Evolutionary conservation across 2,113 vertebrate genomes (phyloP), one percentile per base, ranked within the genome.

Genomic region (Odontophorus gujanensis): DNA sequence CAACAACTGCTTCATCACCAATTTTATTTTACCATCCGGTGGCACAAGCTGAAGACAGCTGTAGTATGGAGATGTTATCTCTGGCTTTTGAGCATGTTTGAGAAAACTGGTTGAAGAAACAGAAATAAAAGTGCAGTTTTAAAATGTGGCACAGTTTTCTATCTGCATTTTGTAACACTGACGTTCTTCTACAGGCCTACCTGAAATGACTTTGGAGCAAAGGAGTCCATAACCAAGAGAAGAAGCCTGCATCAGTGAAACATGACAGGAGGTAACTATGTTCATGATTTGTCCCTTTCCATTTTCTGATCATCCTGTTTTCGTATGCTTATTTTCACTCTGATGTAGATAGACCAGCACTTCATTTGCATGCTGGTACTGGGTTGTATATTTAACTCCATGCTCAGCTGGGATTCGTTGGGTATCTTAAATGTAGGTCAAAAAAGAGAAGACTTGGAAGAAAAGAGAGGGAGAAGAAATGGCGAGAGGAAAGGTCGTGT

Each of bases 361-460:
- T 38, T 71, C 0, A 0, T 71, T 5, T 24, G 55, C 21, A 6
- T 5, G n/a, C 43, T 32, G 36, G 72, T 68, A 51, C 24, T 28
- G 0, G 1, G 42, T 9, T 3, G 11, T 32, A 0, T 20, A 13
- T 77, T 20, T 32, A 32, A 3, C 67, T 30, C 74, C 18, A 0
- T 38, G 66, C 47, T 34, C 57, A 43, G n/a, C 43, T 61, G 87
- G 62, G 7, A 13, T 38, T 75, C 24, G 13, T 6, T 26, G 80
- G 66, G n/a, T 69, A n/a, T 1, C 66, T 43, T 17, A 43, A 86
- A 61, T 2, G 38, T 12, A 79, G 77, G 84, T 65, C 88, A 81
- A 14, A 34, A 14, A 24, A 4, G 57, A 40, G 78, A 87, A 47
- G 53, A 22, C 25, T 45, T 2, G 40, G 59, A 36, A 66, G 81